Evolutionary conservation across 1,140 invertebrate species (phyloP), one percentile per base, ranked within the genome.

Genomic region (Drosophila burlai): DNA sequence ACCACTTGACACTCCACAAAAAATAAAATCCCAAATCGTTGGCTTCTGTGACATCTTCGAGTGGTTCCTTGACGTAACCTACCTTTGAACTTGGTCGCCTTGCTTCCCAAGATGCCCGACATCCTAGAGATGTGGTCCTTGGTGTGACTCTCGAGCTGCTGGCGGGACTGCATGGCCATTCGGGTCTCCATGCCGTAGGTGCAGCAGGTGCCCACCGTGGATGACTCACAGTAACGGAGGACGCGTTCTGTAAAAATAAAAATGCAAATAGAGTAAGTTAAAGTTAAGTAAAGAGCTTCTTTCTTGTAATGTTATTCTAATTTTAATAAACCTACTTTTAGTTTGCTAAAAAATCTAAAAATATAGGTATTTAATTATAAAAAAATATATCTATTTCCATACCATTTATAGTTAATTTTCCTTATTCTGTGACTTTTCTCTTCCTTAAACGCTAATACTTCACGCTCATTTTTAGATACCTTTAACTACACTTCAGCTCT

Each of bases 71-170:
- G 60, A 31, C 24, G 54, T 36, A 40, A 91, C 93, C 93, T 85
- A 94, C 94, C 93, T 82, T 94, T 94, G 72, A 94, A 94, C 86
- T 93, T 94, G 59, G 89, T 91, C 18, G 94, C 93, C 80, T 94
- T 93, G 46, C 91, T 92, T 54, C 93, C 92, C 38, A 94, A 75
- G 36, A 93, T 65, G 15, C 92, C 91, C 24, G 93, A 92, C 73
- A 94, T 80, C 72, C 93, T 93, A 3, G 80, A 69, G 21, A 94
- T 92, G 45, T 93, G 91, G 24, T 94, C 93, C 79, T 91, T 93
- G 24, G 89, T 89, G 60, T 92, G 89, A 31, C 71, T 75, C 18
- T 92, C 91, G 47, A 93, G 63, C 36, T 93, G 92, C 24, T 87
- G 81, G n/a, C 92, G 87, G 13, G 92, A 93, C 47, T 91, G 87